Evolutionary conservation across 2,113 vertebrate species (phyloP).

Genomic region (Conger conger): DNA sequence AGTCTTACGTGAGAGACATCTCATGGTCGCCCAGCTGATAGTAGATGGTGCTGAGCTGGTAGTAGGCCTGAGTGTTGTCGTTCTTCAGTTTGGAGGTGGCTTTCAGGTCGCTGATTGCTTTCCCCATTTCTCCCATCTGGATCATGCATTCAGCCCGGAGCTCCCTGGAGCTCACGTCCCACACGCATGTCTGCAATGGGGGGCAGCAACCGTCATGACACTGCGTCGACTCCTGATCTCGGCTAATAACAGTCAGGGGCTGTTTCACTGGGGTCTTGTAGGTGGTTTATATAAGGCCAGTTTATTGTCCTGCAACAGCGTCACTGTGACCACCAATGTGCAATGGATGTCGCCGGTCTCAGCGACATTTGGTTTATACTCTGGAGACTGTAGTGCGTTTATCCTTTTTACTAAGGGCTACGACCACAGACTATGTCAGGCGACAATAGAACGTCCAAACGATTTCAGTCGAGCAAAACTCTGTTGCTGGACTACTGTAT

Average conservation of each 20-base stretch:
- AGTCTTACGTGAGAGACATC: slow-evolving; percentile 88
- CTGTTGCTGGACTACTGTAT: no score
- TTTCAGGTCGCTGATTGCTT: slow-evolving; percentile 94
- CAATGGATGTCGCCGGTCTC: no score
- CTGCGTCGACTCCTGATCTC: not conserved
- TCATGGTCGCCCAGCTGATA: slow-evolving; percentile 93
- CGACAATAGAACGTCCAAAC: no score
- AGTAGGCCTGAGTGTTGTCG: slow-evolving; percentile 95
- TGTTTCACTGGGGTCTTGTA: no score
- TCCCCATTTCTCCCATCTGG: slow-evolving; percentile 86
- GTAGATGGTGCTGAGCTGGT: slow-evolving; percentile 93
- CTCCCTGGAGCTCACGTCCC: slow-evolving; percentile 89
- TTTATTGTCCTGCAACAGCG: no score
- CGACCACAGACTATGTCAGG: no score
- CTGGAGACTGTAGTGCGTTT: no score
- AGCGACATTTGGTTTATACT: no score
- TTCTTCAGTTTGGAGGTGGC: slow-evolving; percentile 89
- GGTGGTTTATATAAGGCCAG: no score
- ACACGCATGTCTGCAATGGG: slow-evolving; percentile 81
- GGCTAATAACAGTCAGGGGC: not conserved
- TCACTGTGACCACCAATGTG: no score
- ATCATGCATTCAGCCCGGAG: slow-evolving; percentile 93
- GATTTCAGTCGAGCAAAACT: no score
- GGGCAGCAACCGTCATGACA: slow-evolving; percentile 4
- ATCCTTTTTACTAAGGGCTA: no score